These are phyloP conservation scores for Ciona savignyi DNA, from an alignment of 23 tunicate genomes.

Conservation along the genomic window DNA sequence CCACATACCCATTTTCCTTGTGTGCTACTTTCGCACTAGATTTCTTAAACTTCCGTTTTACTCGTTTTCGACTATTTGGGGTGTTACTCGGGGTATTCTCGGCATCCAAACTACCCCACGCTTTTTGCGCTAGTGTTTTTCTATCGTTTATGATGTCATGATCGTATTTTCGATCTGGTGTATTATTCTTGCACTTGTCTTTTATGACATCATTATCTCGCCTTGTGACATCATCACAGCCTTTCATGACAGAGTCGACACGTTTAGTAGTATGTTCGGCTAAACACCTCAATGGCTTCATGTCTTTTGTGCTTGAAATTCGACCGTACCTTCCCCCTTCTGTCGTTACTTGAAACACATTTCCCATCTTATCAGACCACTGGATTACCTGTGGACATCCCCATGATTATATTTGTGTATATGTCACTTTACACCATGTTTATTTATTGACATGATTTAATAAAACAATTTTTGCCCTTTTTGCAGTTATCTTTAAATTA, in stretches of 20 bases:
- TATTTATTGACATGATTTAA: too few species aligned
- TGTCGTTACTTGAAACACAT: slow-evolving; percentile 29
- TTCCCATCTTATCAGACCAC: background rate
- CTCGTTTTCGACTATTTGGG: background rate
- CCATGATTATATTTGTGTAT: too few species aligned
- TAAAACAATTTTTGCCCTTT: too few species aligned
- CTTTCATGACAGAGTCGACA: background rate
- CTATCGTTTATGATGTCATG: background rate
- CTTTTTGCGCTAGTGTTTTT: background rate
- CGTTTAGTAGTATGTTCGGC: background rate
- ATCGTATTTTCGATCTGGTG: too few species aligned
- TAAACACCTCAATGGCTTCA: background rate
- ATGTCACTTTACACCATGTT: too few species aligned
- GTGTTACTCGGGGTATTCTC: background rate
- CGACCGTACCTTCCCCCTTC: slow-evolving; percentile 39
- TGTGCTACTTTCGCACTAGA: background rate
- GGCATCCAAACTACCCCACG: background rate
- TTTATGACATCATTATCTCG: too few species aligned
- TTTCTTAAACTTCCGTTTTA: background rate
- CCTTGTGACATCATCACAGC: background rate
- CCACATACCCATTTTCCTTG: background rate
- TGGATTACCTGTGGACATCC: background rate
- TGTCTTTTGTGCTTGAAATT: slow-evolving; percentile 36
- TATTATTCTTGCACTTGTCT: too few species aligned
- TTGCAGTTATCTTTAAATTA: too few species aligned